Conservation (phyloP, 30 jellyfish, hydroid and myxozoan species). For the Catostylus mosaicus region DNA sequence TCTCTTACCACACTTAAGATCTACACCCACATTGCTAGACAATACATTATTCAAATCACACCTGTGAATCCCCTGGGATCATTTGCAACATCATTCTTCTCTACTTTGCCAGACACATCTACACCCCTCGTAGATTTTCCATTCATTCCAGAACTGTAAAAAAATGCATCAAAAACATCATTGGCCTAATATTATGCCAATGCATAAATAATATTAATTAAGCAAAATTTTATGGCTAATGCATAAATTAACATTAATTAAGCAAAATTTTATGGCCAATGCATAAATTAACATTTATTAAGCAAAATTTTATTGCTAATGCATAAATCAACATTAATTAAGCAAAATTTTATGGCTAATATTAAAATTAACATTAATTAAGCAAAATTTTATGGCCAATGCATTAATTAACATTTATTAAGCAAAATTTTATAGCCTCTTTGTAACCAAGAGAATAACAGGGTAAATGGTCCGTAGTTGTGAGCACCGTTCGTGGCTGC, state of each 20-base stretch:
- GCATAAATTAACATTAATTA: not conserved
- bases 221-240: not conserved
- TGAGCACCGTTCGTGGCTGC: too few relatives aligned
- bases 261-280: not conserved
- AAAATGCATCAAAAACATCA: not conserved
- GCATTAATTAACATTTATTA: not conserved
- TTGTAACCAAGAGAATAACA: too few relatives aligned
- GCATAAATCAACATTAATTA: too few relatives aligned
- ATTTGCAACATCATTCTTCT: too few relatives aligned
- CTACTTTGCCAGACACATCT: not conserved
- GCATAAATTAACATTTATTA: not conserved
- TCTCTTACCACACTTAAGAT: not conserved
- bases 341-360: not conserved
- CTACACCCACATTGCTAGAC: not conserved
- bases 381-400: not conserved
- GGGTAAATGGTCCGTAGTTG: too few relatives aligned
- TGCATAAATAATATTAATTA: too few relatives aligned
- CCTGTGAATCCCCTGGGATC: too few relatives aligned
- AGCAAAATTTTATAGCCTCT: not conserved
- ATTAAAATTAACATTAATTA: too few relatives aligned
- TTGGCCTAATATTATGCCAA: not conserved
- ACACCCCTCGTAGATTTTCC: not conserved
- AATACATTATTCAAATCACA: not conserved
- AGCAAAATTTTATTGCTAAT: not conserved
- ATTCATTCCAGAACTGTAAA: not conserved